A percentile compares a stretch with the other conserved stretches of the same genome.
phyloP scores from a whole-genome alignment of 2,888 invertebrate genomes.

The Mamestra brassicae region DNA sequence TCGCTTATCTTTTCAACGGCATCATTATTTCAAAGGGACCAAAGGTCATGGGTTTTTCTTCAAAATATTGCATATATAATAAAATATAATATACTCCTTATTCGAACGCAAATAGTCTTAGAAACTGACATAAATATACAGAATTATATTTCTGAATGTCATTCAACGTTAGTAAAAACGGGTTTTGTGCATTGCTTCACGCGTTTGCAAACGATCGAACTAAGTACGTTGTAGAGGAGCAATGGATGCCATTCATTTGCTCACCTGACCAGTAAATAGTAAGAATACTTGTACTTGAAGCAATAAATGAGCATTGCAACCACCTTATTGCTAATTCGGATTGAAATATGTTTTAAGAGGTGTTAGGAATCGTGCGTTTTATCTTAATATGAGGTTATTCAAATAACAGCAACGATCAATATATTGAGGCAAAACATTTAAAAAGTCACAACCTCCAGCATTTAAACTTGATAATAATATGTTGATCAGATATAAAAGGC shows the following conservation, averaged over 20 bases:
- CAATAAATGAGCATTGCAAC: not conserved
- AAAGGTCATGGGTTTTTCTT: slow-evolving; percentile 56
- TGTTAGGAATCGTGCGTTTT: slow-evolving; percentile 30
- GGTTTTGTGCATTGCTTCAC: not conserved
- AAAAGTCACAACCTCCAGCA: not conserved
- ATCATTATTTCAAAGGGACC: slow-evolving; percentile 56
- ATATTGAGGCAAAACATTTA: slow-evolving; percentile 27
- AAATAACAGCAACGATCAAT: slow-evolving; percentile 12
- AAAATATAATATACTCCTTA: too few species aligned
- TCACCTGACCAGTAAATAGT: not conserved
- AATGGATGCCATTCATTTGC: slow-evolving; percentile 10
- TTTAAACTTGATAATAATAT: slow-evolving; percentile 10
- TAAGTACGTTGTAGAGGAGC: not conserved
- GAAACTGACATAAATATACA: slow-evolving; percentile 11
- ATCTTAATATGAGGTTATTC: slow-evolving; percentile 34
- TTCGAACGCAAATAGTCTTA: slow-evolving; percentile 14
- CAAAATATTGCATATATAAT: slow-evolving; percentile 48
- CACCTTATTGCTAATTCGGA: slow-evolving; percentile 19
- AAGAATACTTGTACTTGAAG: slow-evolving; percentile 2
- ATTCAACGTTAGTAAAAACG: slow-evolving; percentile 1
- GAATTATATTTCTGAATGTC: slow-evolving; percentile 31
- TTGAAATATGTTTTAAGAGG: slow-evolving; percentile 17
- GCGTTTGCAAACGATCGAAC: not conserved
- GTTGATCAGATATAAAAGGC: slow-evolving; percentile 9
- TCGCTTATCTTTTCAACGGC: slow-evolving; percentile 59